These are phyloP conservation scores for Drosophila insularis DNA, from an alignment of 1,140 invertebrate genomes.

Conservation along the genomic window DNA sequence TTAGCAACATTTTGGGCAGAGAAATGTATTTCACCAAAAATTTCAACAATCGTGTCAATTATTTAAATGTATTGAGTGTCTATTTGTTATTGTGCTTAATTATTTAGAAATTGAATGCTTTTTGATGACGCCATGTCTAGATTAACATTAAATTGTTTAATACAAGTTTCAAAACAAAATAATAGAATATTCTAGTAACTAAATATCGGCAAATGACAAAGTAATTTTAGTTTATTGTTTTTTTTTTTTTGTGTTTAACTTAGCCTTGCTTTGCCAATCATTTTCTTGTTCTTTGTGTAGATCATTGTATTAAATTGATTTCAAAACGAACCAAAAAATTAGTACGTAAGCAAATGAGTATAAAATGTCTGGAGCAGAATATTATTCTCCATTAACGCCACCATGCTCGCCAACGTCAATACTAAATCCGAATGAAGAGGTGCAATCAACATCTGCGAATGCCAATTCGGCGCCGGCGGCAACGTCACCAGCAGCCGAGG, in stretches of 20 bases:
- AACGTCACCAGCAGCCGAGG: not conserved
- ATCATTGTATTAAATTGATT: slow-evolving; percentile 27
- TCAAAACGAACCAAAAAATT: slow-evolving; percentile 26
- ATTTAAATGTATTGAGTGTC: not conserved
- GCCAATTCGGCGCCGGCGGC: too few species aligned
- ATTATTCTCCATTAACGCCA: not conserved
- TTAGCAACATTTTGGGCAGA: not conserved
- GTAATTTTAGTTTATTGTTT: not conserved
- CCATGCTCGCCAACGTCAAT: not conserved
- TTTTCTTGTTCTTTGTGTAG: not conserved
- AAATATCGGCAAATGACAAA: not conserved
- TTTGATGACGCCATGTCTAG: not conserved
- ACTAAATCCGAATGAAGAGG: not conserved
- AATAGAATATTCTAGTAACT: not conserved
- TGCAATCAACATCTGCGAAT: not conserved
- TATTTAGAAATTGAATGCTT: too few species aligned
- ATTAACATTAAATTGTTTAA: not conserved
- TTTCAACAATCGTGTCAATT: not conserved
- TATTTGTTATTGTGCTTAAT: too few species aligned
- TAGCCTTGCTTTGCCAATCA: not conserved
- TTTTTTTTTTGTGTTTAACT: not conserved
- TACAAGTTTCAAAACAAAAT: not conserved
- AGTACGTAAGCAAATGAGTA: slow-evolving; percentile 18
- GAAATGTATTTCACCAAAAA: not conserved
- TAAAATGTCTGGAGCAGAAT: slow-evolving; percentile 36